A percentile compares a stretch with the other conserved stretches of the same genome.
phyloP scores from a whole-genome alignment of 1,140 invertebrate genomes.

The Condylostylus longicornis region DNA sequence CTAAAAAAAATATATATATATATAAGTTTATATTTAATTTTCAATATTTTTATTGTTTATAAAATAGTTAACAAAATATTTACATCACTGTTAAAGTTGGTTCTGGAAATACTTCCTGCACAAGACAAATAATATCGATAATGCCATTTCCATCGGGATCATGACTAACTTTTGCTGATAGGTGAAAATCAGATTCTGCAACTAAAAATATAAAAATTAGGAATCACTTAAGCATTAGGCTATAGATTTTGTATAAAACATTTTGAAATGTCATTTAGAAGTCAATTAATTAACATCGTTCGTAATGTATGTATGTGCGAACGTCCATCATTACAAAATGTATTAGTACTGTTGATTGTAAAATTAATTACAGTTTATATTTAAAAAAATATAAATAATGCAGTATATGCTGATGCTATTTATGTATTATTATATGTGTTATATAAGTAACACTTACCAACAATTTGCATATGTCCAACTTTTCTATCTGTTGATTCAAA shows the following conservation, averaged over 20 bases:
- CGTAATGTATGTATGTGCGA: neutral
- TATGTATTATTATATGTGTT: too few species aligned
- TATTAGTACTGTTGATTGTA: too few species aligned
- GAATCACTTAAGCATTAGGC: slow-evolving; percentile 9
- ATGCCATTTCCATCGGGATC: slow-evolving; percentile 18
- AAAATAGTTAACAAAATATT: slow-evolving; percentile 8
- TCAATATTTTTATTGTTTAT: neutral
- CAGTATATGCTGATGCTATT: slow-evolving; percentile 7
- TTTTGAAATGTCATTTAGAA: slow-evolving; percentile 15
- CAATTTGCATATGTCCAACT: slow-evolving; percentile 31
- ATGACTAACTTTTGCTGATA: slow-evolving; percentile 22
- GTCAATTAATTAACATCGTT: slow-evolving; percentile 7
- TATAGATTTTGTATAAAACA: slow-evolving; percentile 13
- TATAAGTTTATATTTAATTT: neutral
- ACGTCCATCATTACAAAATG: too few species aligned
- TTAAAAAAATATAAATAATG: slow-evolving; percentile 6
- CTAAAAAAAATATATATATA: neutral
- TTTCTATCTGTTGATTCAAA: slow-evolving; percentile 31
- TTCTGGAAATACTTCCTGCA: slow-evolving; percentile 29
- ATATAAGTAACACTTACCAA: slow-evolving; percentile 18
- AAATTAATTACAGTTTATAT: too few species aligned
- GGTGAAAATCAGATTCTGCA: slow-evolving; percentile 31
- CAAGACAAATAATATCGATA: slow-evolving; percentile 28
- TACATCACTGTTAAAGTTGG: slow-evolving; percentile 29
- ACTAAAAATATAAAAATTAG: slow-evolving; percentile 12